Evolutionary conservation across 2,888 invertebrate genomes (phyloP).

Genomic region (Drosophila atroscutellata): DNA sequence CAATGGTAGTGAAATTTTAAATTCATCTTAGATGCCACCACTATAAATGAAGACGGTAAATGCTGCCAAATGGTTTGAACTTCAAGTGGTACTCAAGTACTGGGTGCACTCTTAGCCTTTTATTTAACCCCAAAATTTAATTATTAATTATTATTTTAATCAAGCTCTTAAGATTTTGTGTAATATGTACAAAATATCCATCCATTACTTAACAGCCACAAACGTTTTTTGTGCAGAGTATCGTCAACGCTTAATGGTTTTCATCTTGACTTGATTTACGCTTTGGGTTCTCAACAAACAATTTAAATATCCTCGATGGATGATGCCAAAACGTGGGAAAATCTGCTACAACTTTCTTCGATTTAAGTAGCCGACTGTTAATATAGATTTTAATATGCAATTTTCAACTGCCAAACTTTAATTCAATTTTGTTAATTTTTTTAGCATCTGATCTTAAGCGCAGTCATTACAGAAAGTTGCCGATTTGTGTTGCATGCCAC

Average conservation of each 20-base stretch:
- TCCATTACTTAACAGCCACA: too few relatives aligned
- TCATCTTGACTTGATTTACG: neutral
- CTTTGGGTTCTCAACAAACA: neutral
- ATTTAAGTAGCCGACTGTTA: neutral
- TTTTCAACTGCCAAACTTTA: neutral
- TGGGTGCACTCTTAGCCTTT: neutral
- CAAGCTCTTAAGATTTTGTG: neutral
- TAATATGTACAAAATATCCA: neutral
- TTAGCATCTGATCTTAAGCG: neutral
- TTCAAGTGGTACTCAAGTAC: neutral
- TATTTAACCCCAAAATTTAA: neutral
- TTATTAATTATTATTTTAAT: neutral
- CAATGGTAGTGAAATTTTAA: neutral
- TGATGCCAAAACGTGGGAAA: neutral
- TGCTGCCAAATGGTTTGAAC: neutral
- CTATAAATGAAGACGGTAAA: neutral
- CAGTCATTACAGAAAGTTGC: neutral
- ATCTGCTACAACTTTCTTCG: neutral
- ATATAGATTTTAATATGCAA: neutral
- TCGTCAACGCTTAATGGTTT: neutral
- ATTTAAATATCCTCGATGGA: neutral
- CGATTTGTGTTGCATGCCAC: too few relatives aligned
- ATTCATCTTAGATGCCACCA: neutral
- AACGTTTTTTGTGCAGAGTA: neutral
- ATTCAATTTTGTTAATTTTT: neutral